Percentiles rank a stretch among this genome's conserved stretches.
phyloP scores from a whole-genome alignment of 1,140 invertebrate species.

The Homarus americanus region DNA sequence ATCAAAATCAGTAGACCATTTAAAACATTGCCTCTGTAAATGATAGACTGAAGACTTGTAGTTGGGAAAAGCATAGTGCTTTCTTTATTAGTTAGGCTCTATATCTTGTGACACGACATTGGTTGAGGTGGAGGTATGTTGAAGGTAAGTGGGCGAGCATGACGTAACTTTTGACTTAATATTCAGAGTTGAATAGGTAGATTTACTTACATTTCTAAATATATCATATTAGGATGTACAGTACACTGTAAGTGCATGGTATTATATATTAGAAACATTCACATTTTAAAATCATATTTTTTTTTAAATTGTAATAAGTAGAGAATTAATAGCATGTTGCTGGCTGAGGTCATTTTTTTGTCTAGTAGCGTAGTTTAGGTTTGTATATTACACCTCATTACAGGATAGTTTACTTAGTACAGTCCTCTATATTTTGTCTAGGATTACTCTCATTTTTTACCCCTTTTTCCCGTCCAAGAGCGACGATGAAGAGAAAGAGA shows the following conservation, averaged over 20 bases:
- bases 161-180: not conserved
- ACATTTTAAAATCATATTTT: not conserved
- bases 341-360: not conserved
- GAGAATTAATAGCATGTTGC: not conserved
- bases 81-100: not conserved
- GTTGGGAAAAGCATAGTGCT: not conserved
- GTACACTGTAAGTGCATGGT: not conserved
- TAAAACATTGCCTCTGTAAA: too few relatives aligned
- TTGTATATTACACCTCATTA: not conserved
- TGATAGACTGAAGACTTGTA: not conserved
- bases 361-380: not conserved
- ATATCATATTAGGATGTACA: not conserved
- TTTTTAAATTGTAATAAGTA: not conserved
- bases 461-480: conserved; percentile 51
- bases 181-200: not conserved
- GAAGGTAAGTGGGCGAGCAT: too few relatives aligned
- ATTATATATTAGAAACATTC: not conserved
- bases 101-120: not conserved
- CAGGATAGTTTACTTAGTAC: not conserved
- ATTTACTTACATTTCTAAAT: not conserved
- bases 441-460: conserved; percentile 15
- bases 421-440: conserved; percentile 3
- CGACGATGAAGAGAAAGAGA: conserved; percentile 71
- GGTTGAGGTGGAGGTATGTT: not conserved
- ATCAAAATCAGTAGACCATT: too few relatives aligned